Evolutionary conservation across 2,888 invertebrate species (phyloP).

Genomic region (Caenorhabditis sp.): DNA sequence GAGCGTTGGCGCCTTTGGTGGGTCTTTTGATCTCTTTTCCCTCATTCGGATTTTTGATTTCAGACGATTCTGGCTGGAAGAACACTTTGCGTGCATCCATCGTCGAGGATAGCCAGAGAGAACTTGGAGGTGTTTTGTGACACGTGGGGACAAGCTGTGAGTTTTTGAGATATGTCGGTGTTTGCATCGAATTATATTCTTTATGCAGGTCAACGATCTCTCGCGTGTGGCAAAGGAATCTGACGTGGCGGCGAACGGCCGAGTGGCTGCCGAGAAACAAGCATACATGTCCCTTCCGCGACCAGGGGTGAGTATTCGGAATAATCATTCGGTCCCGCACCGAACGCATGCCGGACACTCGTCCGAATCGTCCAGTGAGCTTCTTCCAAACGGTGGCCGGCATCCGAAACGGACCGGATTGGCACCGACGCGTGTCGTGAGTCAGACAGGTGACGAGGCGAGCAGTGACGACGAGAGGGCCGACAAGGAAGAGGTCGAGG

Average conservation of each 20-base stretch:
- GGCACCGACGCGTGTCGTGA: slow-evolving; percentile 48
- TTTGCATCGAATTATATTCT: background rate
- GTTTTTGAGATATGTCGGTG: slow-evolving; percentile 28
- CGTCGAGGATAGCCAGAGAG: slow-evolving; percentile 96
- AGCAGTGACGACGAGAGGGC: slow-evolving; percentile 50
- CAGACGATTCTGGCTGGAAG: slow-evolving; percentile 93
- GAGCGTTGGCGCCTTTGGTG: slow-evolving; percentile 94
- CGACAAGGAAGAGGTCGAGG: slow-evolving; percentile 66
- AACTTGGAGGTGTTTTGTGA: slow-evolving; percentile 89
- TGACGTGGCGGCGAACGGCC: slow-evolving; percentile 82
- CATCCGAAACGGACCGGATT: slow-evolving; percentile 46
- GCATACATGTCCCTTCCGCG: slow-evolving; percentile 95
- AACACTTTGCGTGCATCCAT: slow-evolving; percentile 93
- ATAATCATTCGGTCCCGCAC: slow-evolving; percentile 21
- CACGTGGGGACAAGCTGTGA: slow-evolving; percentile 86
- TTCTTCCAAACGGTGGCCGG: slow-evolving; percentile 57
- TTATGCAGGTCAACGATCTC: slow-evolving; percentile 86
- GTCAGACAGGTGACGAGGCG: slow-evolving; percentile 62
- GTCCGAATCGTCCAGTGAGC: slow-evolving; percentile 42
- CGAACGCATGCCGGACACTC: slow-evolving; percentile 37
- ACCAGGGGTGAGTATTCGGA: slow-evolving; percentile 89
- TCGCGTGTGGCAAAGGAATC: slow-evolving; percentile 86
- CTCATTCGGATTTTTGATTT: slow-evolving; percentile 2
- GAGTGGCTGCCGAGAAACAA: slow-evolving; percentile 87
- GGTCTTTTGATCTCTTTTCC: no score